A percentile compares a stretch with the other conserved stretches of the same genome.
Evolutionary conservation across 2,797 vertebrate genomes (phyloP).

Genomic region (Otolemur crassicaudatus): DNA sequence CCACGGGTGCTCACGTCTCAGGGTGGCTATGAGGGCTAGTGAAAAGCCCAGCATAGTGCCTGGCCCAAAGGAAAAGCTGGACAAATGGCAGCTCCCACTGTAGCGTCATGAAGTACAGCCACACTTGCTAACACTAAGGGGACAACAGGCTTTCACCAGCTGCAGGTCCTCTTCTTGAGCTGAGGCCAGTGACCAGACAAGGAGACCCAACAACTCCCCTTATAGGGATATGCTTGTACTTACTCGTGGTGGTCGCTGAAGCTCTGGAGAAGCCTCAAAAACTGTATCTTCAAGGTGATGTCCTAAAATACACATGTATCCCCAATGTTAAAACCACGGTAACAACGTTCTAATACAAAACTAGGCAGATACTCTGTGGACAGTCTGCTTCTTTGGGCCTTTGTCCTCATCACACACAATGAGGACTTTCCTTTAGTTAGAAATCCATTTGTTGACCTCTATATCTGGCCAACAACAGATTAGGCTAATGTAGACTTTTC

Average conservation of each 20-base stretch:
- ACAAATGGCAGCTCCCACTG: neutral
- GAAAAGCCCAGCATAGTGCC: neutral
- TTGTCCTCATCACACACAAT: neutral
- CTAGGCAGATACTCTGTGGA: neutral
- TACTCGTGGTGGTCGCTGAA: slow-evolving; percentile 99
- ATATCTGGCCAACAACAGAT: neutral
- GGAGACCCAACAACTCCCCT: neutral
- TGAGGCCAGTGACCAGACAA: neutral
- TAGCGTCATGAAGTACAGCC: neutral
- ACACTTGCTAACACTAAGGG: neutral
- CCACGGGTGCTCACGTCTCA: neutral
- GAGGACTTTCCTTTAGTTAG: neutral
- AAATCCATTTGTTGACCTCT: neutral
- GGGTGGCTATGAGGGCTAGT: neutral
- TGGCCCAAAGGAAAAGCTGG: neutral
- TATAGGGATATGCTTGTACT: slow-evolving; percentile 82
- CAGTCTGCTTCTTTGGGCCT: neutral
- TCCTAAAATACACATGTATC: slow-evolving; percentile 89
- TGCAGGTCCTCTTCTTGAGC: neutral
- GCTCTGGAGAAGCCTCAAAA: slow-evolving; percentile 97
- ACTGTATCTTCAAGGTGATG: slow-evolving; percentile 99
- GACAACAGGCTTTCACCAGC: neutral
- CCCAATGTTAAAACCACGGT: slow-evolving; percentile 44
- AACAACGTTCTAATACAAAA: neutral
- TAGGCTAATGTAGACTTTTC: slow-evolving; percentile 22